Evolutionary conservation across 2,113 vertebrate species (phyloP), one percentile per base, ranked within the genome.

Genomic region (Sapayoa aenigma): DNA sequence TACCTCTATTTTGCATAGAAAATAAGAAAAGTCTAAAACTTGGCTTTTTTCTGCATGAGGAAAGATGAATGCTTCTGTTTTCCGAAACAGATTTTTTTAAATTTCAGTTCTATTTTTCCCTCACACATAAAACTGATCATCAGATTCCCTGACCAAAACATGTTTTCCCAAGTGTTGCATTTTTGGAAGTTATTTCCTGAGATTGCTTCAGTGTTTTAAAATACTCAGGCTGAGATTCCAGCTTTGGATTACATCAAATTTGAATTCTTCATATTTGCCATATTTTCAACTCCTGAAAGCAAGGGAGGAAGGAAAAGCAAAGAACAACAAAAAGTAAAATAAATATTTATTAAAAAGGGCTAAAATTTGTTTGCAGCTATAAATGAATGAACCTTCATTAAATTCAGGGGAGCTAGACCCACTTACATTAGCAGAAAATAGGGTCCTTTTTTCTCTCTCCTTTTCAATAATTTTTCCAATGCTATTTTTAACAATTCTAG

Each of bases 401-500:
- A 94, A 93, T 95, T 93, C 78, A 84, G 88, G 88, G 85, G 95
- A 95, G 67, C 9, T 95, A 73, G 77, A 85, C 71, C 44, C 75
- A 88, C 68, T 90, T 93, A 17, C 20, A 91, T 84, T 80, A 92
- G 78, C 76, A 95, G 63, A 77, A 90, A 96, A 91, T 56, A 82
- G 60, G 69, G 77, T 66, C 62, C 56, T 93, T 96, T 92, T 89
- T 90, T 62, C 55, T 49, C 62, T 93, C 60, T 95, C 23, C 42
- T 79, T 91, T 80, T 93, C 91, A 94, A 81, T 89, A 86, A 73
- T 93, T 96, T 94, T 84, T 71, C 66, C 75, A 80, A 47, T 83
- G 94, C 71, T 97, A 94, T 96, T 97, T 97, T 89, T 95, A 97
- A 77, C 68, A 76, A 24, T 93, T 89, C 85, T 84, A 65, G 56